Evolutionary conservation across 1,140 invertebrate species (phyloP), one percentile per base, ranked within the genome.

Genomic region (Drosophila orena): DNA sequence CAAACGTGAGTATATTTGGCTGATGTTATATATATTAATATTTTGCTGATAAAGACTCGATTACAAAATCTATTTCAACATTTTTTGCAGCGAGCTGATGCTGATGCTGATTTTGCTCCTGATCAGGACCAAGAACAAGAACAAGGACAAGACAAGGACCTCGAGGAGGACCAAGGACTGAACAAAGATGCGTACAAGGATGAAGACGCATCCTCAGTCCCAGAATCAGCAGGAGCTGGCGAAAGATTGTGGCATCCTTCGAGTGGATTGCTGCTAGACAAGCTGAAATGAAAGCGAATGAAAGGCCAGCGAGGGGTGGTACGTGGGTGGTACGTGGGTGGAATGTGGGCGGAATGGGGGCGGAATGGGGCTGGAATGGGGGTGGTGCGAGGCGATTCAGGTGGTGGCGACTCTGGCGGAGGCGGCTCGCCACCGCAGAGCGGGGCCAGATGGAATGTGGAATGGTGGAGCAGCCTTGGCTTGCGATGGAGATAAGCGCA

Each of bases 231-330:
- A 40, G 43, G 27, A 47, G 68, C 70, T 47, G 47, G 66, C 83
- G 78, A 71, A 81, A 78, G 79, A 88, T 81, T 88, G 83, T 57
- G 78, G 78, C 78, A 75, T 77, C 58, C 69, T 86, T 81, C 74
- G 88, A 88, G 83, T 86, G 75, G 83, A 88, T 86, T 81, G 70
- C 77, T 58, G 66, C 58, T 65, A 84, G 81, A 84, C 81, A 71
- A 73, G 62, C 59, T 76, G 58, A 81, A 86, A 86, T 71, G 70
- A 81, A 77, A 76, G 78, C 78, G 60, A 70, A 70, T 74, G 61
- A 84, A 73, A 68, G 54, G 57, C 59, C 62, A 50, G 14, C 49
- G 46, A 35, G 35, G 14, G 62, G 8, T 7, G 12, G 8, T 3
- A 4, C 37, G 14, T 20, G 30, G 22, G 24, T 7, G 24, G 17